Evolutionary conservation across 2,113 vertebrate species (phyloP), one percentile per base, ranked within the genome.

Genomic region (Canis aureus): DNA sequence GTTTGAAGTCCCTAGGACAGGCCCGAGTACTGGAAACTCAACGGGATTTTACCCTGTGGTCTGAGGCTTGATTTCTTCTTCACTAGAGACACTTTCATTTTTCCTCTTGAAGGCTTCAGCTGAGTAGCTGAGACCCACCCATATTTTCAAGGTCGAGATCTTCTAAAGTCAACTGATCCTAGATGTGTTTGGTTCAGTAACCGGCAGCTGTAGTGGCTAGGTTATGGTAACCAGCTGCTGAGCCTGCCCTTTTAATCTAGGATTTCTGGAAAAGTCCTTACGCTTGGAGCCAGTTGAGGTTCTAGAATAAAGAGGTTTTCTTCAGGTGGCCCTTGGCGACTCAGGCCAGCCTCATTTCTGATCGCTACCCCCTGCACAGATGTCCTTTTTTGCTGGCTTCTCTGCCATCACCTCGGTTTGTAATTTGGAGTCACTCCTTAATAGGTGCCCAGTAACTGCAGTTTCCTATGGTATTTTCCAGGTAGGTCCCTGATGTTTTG

Each of bases 381-480:
- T 12, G 2, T 15, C 25, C 22, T 15, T 15, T 32, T n/a, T 32
- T 62, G 22, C 66, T 19, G 53, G 32, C 19, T 49, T 49, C 49
- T 73, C 27, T 13, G 57, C 88, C 2, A 0, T 49, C 19, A 2
- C 74, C 35, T 66, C 5, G 13, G 35, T 19, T 69, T 1, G 32
- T 29, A 35, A 1, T 55, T 29, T 4, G 59, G 25, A 53, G 23
- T 60, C 25, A 62, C 43, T 60, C 57, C 55, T 71, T 43, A 55
- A 19, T 43, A 35, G 74, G 62, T 1, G 32, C 49, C 84, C 81
- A 27, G 0, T 1, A 19, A 25, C 62, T 55, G 11, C 32, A 20
- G 71, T 53, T 71, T 80, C 89, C 92, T 92, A 49, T 59, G 13
- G 49, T 71, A 69, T 71, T 93, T 96, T 96, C 92, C 60, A 27